Conservation (phyloP, 2,797 vertebrate genomes). For the Danio aesculapii region DNA sequence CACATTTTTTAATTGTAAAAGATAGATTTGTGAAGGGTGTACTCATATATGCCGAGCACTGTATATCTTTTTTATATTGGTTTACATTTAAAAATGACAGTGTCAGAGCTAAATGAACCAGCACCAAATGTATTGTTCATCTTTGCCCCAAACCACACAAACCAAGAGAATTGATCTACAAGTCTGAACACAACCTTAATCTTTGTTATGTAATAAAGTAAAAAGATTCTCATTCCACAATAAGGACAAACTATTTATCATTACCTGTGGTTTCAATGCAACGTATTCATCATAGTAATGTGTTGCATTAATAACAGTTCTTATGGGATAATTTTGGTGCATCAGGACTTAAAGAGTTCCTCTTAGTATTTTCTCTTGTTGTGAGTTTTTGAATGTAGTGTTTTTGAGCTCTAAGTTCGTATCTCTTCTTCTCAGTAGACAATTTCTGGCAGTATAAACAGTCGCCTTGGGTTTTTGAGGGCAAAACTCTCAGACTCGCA, state of each 20-base stretch:
- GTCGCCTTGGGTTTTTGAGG: background rate
- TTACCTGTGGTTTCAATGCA: background rate
- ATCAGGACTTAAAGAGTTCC: background rate
- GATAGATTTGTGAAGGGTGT: too few relatives aligned
- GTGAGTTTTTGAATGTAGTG: background rate
- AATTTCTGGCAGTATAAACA: background rate
- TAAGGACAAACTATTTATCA: slow-evolving; percentile 1
- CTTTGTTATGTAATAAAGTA: background rate
- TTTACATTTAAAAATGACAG: too few relatives aligned
- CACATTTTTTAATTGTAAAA: too few relatives aligned
- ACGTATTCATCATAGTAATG: slow-evolving; percentile 5
- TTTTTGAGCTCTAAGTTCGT: slow-evolving; percentile 7
- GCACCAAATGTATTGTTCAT: too few relatives aligned
- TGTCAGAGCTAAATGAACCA: too few relatives aligned
- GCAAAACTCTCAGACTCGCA: background rate
- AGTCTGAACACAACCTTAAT: background rate
- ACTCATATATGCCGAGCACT: too few relatives aligned
- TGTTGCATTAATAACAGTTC: background rate
- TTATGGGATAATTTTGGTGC: background rate
- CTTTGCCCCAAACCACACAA: too few relatives aligned
- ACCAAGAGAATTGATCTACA: too few relatives aligned
- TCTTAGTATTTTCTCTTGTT: background rate
- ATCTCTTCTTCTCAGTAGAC: background rate
- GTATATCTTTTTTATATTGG: too few relatives aligned
- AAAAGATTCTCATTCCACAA: background rate